Evolutionary conservation across 2,797 vertebrate species (phyloP).

Genomic region (Loris lydekkerianus): DNA sequence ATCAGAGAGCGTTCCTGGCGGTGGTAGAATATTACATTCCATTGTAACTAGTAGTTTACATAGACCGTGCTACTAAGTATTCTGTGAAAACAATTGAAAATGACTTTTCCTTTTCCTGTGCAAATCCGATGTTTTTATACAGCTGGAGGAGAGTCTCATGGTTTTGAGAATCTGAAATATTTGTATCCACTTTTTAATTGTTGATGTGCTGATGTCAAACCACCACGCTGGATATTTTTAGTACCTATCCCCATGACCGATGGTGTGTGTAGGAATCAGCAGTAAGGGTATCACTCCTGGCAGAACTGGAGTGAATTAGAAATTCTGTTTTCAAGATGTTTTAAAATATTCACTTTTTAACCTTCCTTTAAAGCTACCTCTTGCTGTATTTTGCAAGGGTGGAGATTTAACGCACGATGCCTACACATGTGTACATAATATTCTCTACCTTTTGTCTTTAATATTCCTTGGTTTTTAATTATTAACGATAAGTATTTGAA

Average conservation of each 20-base stretch:
- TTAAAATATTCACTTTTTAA: slow-evolving; percentile 91
- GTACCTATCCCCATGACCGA: slow-evolving; percentile 86
- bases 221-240: slow-evolving; percentile 89
- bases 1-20: slow-evolving; percentile 88
- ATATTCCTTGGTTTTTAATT: slow-evolving; percentile 99
- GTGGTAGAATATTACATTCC: slow-evolving; percentile 87
- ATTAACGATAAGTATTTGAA: slow-evolving; percentile 99
- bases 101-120: slow-evolving; percentile 77
- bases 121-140: slow-evolving; percentile 85
- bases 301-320: slow-evolving; percentile 90
- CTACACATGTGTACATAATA: slow-evolving; percentile 95
- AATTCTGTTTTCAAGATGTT: slow-evolving; percentile 89
- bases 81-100: slow-evolving; percentile 85
- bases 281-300: slow-evolving; percentile 88
- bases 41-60: slow-evolving; percentile 88
- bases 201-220: slow-evolving; percentile 89
- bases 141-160: slow-evolving; percentile 84
- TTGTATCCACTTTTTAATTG: slow-evolving; percentile 90
- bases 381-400: slow-evolving; percentile 92
- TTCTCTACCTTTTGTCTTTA: slow-evolving; percentile 97
- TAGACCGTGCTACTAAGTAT: slow-evolving; percentile 83
- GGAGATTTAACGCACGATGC: slow-evolving; percentile 93
- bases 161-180: slow-evolving; percentile 87
- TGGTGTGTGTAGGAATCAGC: slow-evolving; percentile 87
- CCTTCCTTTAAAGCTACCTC: slow-evolving; percentile 90